phyloP scores from a whole-genome alignment of 2,113 vertebrate genomes.

The Pollimyrus isidori region DNA sequence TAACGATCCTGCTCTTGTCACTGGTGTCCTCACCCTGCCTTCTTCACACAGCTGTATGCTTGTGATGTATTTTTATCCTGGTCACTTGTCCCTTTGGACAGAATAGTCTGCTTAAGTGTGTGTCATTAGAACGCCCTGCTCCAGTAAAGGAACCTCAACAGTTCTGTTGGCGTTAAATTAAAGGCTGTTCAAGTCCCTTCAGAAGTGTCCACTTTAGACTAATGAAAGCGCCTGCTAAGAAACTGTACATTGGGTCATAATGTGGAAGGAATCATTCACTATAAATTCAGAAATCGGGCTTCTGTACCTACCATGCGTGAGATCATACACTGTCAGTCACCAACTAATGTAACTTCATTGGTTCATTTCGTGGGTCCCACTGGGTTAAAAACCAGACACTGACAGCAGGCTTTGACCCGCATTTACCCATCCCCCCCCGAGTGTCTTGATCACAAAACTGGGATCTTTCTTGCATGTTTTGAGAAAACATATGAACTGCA shows the following conservation, averaged over 20 bases:
- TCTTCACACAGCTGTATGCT: not conserved
- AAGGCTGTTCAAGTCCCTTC: no score
- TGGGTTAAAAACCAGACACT: not conserved
- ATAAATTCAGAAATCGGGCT: not conserved
- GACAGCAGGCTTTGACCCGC: not conserved
- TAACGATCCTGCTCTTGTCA: not conserved
- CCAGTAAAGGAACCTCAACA: no score
- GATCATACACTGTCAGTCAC: not conserved
- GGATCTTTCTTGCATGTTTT: not conserved
- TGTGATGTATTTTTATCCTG: not conserved
- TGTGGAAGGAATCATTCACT: not conserved
- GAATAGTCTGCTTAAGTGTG: not conserved
- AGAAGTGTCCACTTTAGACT: no score
- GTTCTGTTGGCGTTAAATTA: no score
- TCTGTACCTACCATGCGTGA: not conserved
- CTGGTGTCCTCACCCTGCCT: not conserved
- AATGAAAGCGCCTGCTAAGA: no score
- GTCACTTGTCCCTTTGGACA: not conserved
- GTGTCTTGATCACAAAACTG: not conserved
- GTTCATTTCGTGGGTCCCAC: not conserved
- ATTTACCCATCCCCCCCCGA: not conserved
- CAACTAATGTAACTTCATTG: not conserved
- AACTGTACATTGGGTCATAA: not conserved
- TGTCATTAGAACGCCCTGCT: not conserved
- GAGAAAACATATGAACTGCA: not conserved